Conservation (phyloP, 2,888 invertebrate species). For the Peribatodes rhomboidaria region DNA sequence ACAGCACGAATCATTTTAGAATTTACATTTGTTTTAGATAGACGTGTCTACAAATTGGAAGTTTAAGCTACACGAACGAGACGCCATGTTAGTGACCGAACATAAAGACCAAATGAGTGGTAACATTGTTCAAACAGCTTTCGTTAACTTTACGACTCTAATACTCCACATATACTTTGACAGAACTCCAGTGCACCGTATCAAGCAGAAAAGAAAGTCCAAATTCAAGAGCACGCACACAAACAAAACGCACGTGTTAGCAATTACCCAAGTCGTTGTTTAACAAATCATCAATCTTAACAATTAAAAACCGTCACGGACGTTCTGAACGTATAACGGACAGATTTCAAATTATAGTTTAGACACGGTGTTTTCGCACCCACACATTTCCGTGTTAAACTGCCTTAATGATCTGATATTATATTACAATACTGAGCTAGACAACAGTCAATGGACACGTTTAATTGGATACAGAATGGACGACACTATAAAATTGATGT, state of each 20-base stretch:
- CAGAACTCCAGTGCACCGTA: conserved; percentile 27
- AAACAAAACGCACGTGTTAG: conserved; percentile 78
- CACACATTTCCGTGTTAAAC: conserved; percentile 84
- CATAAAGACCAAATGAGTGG: conserved; percentile 16
- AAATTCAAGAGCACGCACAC: conserved; percentile 61
- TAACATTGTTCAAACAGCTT: conserved; percentile 27
- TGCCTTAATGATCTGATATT: conserved; percentile 82
- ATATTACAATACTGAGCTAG: conserved; percentile 66
- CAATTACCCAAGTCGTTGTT: conserved; percentile 76
- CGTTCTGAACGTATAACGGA: conserved; percentile 62
- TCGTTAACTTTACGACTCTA: conserved; percentile 27
- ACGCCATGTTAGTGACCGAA: conserved; percentile 11
- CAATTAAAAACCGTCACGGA: conserved; percentile 80
- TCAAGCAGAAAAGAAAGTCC: conserved; percentile 69
- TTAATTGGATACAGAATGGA: conserved; percentile 44
- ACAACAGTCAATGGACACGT: conserved; percentile 67
- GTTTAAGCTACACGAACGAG: conserved; percentile 19
- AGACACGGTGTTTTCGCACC: conserved; percentile 84
- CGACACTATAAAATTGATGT: conserved; percentile 6
- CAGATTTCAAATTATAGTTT: conserved; percentile 84
- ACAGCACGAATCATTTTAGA: background rate
- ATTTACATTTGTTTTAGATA: background rate
- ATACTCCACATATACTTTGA: background rate
- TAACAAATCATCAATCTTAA: conserved; percentile 77
- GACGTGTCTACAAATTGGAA: conserved; percentile 10